Conservation (phyloP, 2,888 invertebrate species). For the Brenthis ino region DNA sequence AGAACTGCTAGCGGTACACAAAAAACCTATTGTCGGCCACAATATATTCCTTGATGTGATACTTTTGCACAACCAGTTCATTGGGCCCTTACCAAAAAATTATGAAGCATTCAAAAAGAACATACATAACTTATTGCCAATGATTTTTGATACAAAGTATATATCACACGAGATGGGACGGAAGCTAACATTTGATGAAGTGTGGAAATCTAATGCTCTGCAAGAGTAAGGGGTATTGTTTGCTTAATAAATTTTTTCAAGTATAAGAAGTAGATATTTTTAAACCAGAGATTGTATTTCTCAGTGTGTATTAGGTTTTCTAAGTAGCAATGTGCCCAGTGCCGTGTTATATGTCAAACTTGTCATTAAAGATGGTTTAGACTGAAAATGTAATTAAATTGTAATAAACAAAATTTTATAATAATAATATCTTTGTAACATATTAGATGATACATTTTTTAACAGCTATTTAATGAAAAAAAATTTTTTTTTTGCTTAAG, state of each 20-base stretch:
- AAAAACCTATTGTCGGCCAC: slow-evolving; percentile 90
- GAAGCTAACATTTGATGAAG: slow-evolving; percentile 67
- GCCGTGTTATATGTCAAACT: too few relatives aligned
- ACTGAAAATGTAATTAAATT: too few relatives aligned
- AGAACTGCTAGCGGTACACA: slow-evolving; percentile 77
- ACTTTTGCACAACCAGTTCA: slow-evolving; percentile 87
- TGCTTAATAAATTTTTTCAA: slow-evolving; percentile 12
- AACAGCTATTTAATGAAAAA: too few relatives aligned
- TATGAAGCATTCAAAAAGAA: slow-evolving; percentile 85
- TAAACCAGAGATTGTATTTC: too few relatives aligned
- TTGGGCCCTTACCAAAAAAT: slow-evolving; percentile 85
- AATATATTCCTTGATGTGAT: slow-evolving; percentile 88
- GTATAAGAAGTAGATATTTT: background rate
- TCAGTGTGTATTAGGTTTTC: too few relatives aligned
- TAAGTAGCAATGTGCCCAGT: too few relatives aligned
- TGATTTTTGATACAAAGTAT: slow-evolving; percentile 88
- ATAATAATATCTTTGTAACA: too few relatives aligned
- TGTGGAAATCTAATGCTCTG: slow-evolving; percentile 79
- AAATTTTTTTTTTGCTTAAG: too few relatives aligned
- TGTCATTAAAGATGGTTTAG: too few relatives aligned
- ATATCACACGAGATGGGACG: slow-evolving; percentile 82
- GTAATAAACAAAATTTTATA: too few relatives aligned
- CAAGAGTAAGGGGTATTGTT: slow-evolving; percentile 64
- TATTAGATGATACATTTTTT: too few relatives aligned
- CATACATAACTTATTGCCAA: slow-evolving; percentile 84